Base-by-base conservation (phyloP, 2,113 vertebrate species). In the Albula glossodonta region DNA sequence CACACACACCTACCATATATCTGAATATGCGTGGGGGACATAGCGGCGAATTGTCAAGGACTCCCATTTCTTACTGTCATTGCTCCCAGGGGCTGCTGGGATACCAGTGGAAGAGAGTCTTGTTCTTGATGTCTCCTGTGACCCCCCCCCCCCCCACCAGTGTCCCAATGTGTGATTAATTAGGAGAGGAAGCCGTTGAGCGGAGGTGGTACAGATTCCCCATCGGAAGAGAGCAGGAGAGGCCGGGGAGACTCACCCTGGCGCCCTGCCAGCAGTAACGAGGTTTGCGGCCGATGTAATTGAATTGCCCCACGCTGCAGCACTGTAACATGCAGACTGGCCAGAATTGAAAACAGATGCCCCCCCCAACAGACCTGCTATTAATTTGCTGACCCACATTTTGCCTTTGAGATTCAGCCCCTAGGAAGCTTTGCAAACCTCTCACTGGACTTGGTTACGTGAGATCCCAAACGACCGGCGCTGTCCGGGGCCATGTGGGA, bases 291-390 rank as follows among this genome's bases (percentile, higher is more conserved):
- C 87, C 57, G 51, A 56, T 90, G 88, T 93, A 91, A 93, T 93
- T 91, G 86, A 93, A 92, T 89, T 88, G 90, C 82, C 81, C 84
- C 74, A 84, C 84, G 79, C 89, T 85, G 51, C 91, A 92, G 86
- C 84, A 63, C 88, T 85, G 50, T 91, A 92, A 91, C 85, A 88
- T 92, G 92, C 91, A 88, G 86, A 83, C 90, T 84, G 66, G 22
- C 85, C 82, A 80, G 91, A 91, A 94, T 90, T 91, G 84, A 90
- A 93, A 95, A 85, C 93, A 93, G 92, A 94, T 93, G 93, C 90
- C 87, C 86, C 79, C 80, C 85, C 87, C 87, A 87, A 87, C 88
- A 90, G 90, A 88, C 83, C 90, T 89, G 91, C 87, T 91, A 91
- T 93, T 93, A 90, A 91, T 93, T 91, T 92, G 81, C 81, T 56